phyloP scores from a whole-genome alignment of 2,888 invertebrate species.

The Lasioglossum leucozonium region DNA sequence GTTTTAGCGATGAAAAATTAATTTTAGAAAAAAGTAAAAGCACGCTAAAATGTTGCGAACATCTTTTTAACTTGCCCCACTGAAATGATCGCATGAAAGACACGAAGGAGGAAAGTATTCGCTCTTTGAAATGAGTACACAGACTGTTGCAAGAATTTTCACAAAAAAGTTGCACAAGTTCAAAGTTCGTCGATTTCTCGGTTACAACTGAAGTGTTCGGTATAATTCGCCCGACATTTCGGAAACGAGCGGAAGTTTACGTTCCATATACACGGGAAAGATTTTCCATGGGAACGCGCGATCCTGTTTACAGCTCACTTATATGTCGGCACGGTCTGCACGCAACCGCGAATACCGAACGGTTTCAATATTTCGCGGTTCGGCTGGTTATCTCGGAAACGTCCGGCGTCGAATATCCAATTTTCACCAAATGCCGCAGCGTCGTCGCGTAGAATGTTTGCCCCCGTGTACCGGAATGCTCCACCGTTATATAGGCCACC shows the following conservation, averaged over 20 bases:
- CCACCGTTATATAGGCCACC: slow-evolving; percentile 65
- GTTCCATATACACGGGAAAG: background rate
- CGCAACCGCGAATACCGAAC: background rate
- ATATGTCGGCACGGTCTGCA: background rate
- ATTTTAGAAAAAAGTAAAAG: background rate
- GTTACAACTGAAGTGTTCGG: background rate
- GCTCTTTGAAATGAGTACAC: background rate
- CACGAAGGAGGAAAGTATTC: background rate
- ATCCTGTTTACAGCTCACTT: background rate
- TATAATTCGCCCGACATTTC: background rate
- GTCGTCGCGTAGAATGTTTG: slow-evolving; percentile 59
- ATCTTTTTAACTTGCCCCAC: background rate
- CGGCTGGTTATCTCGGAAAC: slow-evolving; percentile 7
- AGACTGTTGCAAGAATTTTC: background rate
- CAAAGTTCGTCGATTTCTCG: background rate
- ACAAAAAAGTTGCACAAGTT: background rate
- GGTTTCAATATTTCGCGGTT: slow-evolving; percentile 12
- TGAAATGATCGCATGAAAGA: background rate
- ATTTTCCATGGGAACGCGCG: background rate
- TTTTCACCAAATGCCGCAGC: slow-evolving; percentile 56
- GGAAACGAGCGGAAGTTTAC: background rate
- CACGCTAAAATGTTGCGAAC: background rate
- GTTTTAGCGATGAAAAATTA: too few relatives aligned
- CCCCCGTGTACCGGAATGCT: slow-evolving; percentile 64
- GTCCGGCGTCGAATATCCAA: slow-evolving; percentile 42